These are phyloP conservation scores for Chlamydotis undulata DNA, from an alignment of 2,113 vertebrate genomes.

Conservation along the genomic window DNA sequence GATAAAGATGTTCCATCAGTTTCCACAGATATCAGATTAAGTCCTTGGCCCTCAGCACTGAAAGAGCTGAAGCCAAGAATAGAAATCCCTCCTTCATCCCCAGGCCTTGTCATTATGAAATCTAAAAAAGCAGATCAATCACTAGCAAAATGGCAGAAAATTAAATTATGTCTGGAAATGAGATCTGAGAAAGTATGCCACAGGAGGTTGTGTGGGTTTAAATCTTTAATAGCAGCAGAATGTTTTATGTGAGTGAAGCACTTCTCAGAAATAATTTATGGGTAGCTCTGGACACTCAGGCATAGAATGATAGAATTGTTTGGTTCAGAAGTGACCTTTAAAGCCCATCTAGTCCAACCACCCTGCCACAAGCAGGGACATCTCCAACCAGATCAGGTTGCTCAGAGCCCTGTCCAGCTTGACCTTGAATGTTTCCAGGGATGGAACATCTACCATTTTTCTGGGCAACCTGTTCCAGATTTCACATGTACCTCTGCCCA, in stretches of 20 bases:
- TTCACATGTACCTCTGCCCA: background rate
- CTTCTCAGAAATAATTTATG: background rate
- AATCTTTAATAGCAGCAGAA: background rate
- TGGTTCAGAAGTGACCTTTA: background rate
- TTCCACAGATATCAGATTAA: background rate
- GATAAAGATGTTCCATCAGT: background rate
- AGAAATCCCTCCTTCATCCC: background rate
- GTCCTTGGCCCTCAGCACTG: background rate
- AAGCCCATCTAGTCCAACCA: background rate
- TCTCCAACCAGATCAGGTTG: background rate
- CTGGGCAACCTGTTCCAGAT: background rate
- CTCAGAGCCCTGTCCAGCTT: background rate
- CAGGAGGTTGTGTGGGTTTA: background rate
- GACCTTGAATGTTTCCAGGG: background rate
- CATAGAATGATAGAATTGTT: background rate
- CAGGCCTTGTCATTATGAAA: background rate
- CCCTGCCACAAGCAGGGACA: background rate
- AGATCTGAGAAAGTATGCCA: background rate
- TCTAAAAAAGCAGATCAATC: constrained; percentile 25
- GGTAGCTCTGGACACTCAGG: background rate
- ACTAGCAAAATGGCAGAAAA: background rate
- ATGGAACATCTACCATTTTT: background rate
- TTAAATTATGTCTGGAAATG: constrained; percentile 32
- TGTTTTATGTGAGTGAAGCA: background rate
- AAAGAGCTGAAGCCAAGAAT: background rate